A percentile compares a stretch with the other conserved stretches of the same genome.
Conservation (phyloP, 1,140 invertebrate species). For the Hydropsyche tenuis region DNA sequence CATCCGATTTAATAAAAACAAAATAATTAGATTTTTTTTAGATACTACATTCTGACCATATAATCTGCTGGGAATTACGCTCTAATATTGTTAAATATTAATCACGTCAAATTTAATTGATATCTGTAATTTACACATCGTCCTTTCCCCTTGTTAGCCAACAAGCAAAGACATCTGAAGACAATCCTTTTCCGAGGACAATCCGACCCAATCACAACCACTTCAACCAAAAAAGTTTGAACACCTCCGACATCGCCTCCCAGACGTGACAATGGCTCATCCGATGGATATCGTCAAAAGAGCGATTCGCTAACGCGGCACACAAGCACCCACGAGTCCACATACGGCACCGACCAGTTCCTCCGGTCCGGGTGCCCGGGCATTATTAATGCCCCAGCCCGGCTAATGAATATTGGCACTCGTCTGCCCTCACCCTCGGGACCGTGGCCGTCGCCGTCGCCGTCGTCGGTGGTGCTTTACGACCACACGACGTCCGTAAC, state of each 20-base stretch:
- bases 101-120: too few species aligned
- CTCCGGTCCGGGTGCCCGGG: not conserved
- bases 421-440: not conserved
- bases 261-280: not conserved
- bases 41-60: too few species aligned
- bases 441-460: not conserved
- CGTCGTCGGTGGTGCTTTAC: not conserved
- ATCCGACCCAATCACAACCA: too few species aligned
- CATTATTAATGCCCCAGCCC: constrained; percentile 43
- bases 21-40: too few species aligned
- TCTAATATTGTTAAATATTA: too few species aligned
- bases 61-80: too few species aligned
- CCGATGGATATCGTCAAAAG: constrained; percentile 14
- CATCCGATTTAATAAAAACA: too few species aligned
- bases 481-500: not conserved
- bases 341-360: constrained; percentile 41
- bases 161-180: too few species aligned
- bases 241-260: not conserved
- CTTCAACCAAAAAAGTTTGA: not conserved
- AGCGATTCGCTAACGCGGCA: constrained; percentile 27
- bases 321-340: not conserved
- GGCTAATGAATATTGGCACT: constrained; percentile 50
- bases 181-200: too few species aligned
- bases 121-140: too few species aligned
- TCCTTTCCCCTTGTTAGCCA: too few species aligned